phyloP scores from a whole-genome alignment of 2,113 vertebrate genomes.

The Chionodraco myersi region DNA sequence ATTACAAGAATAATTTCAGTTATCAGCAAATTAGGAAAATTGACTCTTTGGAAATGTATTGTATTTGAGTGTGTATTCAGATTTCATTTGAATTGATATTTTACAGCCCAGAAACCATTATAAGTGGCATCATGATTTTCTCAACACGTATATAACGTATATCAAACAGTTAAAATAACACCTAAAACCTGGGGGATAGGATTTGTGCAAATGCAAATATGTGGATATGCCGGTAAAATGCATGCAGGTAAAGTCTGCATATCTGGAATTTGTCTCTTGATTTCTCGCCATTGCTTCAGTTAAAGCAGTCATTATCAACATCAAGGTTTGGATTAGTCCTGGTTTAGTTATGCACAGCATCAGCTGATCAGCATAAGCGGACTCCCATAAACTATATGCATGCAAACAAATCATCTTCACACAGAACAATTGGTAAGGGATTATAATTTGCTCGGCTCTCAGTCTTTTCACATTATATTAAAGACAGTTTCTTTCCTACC shows the following conservation, averaged over 20 bases:
- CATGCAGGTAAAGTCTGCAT: slow-evolving; percentile 4
- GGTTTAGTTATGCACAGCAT: slow-evolving; percentile 18
- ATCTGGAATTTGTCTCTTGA: slow-evolving; percentile 11
- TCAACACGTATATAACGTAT: neutral
- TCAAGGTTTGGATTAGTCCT: slow-evolving; percentile 40
- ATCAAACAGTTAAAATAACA: neutral
- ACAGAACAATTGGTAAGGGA: slow-evolving; percentile 9
- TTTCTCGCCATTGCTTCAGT: slow-evolving; percentile 36
- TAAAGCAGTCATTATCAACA: slow-evolving; percentile 35
- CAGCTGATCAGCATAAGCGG: slow-evolving; percentile 34
- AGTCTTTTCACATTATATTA: neutral
- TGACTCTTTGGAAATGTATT: neutral
- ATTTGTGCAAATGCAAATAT: neutral
- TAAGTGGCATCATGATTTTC: neutral
- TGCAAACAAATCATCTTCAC: slow-evolving; percentile 26
- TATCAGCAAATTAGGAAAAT: neutral
- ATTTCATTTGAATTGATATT: neutral
- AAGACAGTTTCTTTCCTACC: neutral
- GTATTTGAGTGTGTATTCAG: neutral
- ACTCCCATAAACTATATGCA: slow-evolving; percentile 13
- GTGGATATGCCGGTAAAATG: neutral
- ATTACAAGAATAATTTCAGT: neutral
- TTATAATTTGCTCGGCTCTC: slow-evolving; percentile 27
- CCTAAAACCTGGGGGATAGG: neutral
- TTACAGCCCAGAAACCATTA: neutral